Base-by-base conservation (phyloP, 2,113 vertebrate genomes). In the Chloroceryle aenea region DNA sequence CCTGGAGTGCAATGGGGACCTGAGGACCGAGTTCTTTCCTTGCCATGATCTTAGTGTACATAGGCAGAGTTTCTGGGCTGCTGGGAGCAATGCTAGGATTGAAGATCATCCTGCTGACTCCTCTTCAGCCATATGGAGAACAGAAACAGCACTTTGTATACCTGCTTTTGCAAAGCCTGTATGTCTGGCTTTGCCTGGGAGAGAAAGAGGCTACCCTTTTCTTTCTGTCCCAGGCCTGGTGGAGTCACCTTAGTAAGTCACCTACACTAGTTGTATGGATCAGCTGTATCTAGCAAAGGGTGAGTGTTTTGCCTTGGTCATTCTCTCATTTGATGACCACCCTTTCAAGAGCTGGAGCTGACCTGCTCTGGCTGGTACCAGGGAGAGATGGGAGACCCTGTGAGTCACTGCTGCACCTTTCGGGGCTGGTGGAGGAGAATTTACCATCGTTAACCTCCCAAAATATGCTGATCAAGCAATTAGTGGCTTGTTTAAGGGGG, bases 131-230 rank as follows among this genome's bases (percentile, higher is more conserved):
- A 2, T 14, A 1, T 6, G 58, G 48, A 75, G 42, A 68, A 40
- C 29, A 75, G 50, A 21, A 64, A 15, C 4, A 42, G 16, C 42
- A 11, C 22, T 2, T 2, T 18, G 2, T 0, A 0, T n/a, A 14
- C 30, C 16, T 27, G 47, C 20, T 64, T 77, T 66, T 82, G 68
- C 45, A 86, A 66, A 93, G 32, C 47, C 73, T 69, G 7, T 29
- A 2, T 18, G 29, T 6, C 29, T 38, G 16, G 10, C 30, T 25
- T 20, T 14, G 17, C 23, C 52, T 13, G 64, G 42, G 42, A 43
- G 43, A 13, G 42, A 48, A 73, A 16, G 8, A 36, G 36, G 11
- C 8, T 59, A 2, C 16, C 16, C 45, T 50, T 23, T 1, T 2
- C 36, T 85, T 62, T 43, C 40, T 45, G 12, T 29, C 67, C 56